Evolutionary conservation across 1,140 invertebrate species (phyloP), one percentile per base, ranked within the genome.

Genomic region (Drosophila albomicans): DNA sequence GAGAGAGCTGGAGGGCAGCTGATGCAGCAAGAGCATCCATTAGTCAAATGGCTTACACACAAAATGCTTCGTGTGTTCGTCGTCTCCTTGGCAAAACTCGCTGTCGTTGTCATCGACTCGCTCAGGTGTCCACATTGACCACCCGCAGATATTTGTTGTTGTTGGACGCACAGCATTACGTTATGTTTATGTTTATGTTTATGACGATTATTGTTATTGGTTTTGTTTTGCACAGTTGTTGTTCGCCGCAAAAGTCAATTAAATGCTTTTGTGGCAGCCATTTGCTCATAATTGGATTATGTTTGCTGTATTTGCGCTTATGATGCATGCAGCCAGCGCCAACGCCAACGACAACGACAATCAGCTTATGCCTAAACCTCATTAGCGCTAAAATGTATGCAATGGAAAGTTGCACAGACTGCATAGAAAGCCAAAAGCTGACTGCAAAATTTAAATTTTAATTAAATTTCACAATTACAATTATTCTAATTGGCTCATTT

Each of bases 181-280:
- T 61, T 86, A 72, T 82, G 80, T 79, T 71, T 58, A 76, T 75
- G 67, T 59, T 88, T 88, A 82, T 75, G 67, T 59, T 88, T 88
- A 82, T 87, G 72, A 82, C 84, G 76, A 88, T 87, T 82, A 87
- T 87, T 88, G 77, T 87, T 87, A 87, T 87, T 87, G 66, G 72
- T 82, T 86, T 86, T 72, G 65, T 70, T 68, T 57, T 41, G 20
- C 45, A 38, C 43, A 61, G 48, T 56, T 68, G 59, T 32, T 67
- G 62, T 59, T 73, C 45, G 25, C 59, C 65, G 66, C 84, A 80
- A 88, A 84, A 87, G 84, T 87, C 80, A 87, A 87, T 87, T 84
- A 88, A 88, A 78, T 73, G 84, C 62, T 62, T 72, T 87, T 87
- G 82, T 68, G 68, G 71, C 43, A 16, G 59, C 75, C 75, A 77